phyloP scores from a whole-genome alignment of 2,113 vertebrate species.

The Xerus inauris region DNA sequence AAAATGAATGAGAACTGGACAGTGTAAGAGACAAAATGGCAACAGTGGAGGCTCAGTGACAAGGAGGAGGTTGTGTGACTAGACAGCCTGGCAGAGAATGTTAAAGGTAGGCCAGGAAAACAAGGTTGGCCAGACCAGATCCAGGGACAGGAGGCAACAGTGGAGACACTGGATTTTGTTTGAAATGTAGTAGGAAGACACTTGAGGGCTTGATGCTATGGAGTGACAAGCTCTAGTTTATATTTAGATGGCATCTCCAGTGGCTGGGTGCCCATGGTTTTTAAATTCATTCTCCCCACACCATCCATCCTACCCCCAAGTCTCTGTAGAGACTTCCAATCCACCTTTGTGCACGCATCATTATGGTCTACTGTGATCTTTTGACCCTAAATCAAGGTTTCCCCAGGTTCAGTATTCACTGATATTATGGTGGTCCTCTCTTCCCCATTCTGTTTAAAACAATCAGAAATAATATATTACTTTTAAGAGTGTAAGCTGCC shows the following conservation, averaged over 20 bases:
- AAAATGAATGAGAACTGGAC: background rate
- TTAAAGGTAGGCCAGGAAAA: background rate
- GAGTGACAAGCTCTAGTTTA: background rate
- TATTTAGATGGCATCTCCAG: background rate
- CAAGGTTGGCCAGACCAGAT: background rate
- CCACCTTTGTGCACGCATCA: background rate
- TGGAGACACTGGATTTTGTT: background rate
- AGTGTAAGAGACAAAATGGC: background rate
- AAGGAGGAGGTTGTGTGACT: background rate
- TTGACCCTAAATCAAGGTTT: background rate
- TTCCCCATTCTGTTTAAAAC: background rate
- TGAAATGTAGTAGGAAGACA: slow-evolving; percentile 9
- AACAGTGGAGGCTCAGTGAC: background rate
- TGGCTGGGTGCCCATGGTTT: background rate
- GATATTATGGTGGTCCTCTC: background rate
- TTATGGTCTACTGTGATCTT: background rate
- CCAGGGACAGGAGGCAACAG: background rate
- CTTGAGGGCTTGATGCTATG: background rate
- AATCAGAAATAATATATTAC: background rate
- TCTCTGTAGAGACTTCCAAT: background rate
- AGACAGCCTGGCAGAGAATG: background rate
- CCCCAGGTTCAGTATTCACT: background rate
- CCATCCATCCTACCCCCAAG: background rate
- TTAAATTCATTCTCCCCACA: background rate
- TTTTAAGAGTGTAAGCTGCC: background rate